Percentiles rank a stretch among this genome's conserved stretches.
Evolutionary conservation across 2,113 vertebrate species (phyloP).

Genomic region (Prochilodus magdalenae): DNA sequence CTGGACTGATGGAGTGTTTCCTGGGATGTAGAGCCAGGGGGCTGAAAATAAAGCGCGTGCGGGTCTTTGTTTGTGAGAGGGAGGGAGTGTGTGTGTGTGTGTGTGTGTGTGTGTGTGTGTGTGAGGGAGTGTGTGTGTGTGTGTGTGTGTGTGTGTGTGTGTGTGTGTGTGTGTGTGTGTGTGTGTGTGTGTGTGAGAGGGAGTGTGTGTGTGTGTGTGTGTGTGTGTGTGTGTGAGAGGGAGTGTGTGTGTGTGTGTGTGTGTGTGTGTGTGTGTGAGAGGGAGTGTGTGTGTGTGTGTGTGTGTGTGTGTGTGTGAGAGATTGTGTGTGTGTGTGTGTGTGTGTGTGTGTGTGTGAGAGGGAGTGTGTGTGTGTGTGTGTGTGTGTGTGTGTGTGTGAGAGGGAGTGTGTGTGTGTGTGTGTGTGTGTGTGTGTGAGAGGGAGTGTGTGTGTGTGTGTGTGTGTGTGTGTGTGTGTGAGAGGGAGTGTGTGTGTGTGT

Average conservation of each 20-base stretch:
- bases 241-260: too few relatives aligned
- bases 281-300: neutral
- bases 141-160: neutral
- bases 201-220: conserved; percentile 4
- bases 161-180: neutral
- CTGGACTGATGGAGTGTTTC: neutral
- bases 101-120: neutral
- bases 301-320: conserved; percentile 2
- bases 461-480: conserved; percentile 2
- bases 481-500: neutral
- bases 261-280: neutral
- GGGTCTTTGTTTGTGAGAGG: neutral
- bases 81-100: conserved; percentile 1
- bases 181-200: neutral
- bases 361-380: neutral
- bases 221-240: conserved; percentile 1
- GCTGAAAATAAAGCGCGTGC: neutral
- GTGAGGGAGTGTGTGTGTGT: neutral
- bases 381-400: conserved; percentile 2
- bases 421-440: neutral
- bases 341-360: neutral
- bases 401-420: too few relatives aligned
- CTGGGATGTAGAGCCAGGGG: neutral
- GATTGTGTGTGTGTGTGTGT: too few relatives aligned
- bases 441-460: neutral